Evolutionary conservation across 2,113 vertebrate genomes (phyloP).

Genomic region (Petromus typicus): DNA sequence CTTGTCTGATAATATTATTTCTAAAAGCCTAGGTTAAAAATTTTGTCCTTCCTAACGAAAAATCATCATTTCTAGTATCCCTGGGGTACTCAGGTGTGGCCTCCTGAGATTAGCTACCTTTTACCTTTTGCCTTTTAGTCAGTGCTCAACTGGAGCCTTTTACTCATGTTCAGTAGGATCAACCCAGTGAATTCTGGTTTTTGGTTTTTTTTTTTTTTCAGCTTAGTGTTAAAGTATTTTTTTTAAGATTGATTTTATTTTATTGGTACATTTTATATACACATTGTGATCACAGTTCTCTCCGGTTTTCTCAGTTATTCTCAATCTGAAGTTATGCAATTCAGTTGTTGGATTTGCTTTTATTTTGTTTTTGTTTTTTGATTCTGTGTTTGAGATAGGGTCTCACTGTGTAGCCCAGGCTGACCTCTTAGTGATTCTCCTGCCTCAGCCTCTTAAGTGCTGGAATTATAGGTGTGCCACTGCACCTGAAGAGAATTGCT

Average conservation of each 20-base stretch:
- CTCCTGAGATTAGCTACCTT: not conserved
- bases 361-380: not conserved
- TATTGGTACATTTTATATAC: too few species aligned
- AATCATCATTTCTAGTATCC: conserved; percentile 52
- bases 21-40: conserved; percentile 29
- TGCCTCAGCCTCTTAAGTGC: not conserved
- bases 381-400: not conserved
- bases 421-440: not conserved
- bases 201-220: too few species aligned
- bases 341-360: conserved; percentile 45
- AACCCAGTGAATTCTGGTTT: not conserved
- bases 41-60: not conserved
- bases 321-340: conserved; percentile 47
- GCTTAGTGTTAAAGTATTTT: too few species aligned
- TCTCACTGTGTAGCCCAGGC: not conserved
- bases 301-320: conserved; percentile 29
- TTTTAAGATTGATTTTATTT: too few species aligned
- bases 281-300: too few species aligned
- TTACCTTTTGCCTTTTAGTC: conserved; percentile 33
- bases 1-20: conserved; percentile 43
- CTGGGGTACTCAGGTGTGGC: not conserved
- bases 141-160: not conserved
- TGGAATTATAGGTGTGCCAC: not conserved
- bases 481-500: not conserved
- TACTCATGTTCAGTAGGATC: conserved; percentile 47